Evolutionary conservation across 2,888 invertebrate species (phyloP), one percentile per base, ranked within the genome.

Genomic region (Scaptomyza flava): DNA sequence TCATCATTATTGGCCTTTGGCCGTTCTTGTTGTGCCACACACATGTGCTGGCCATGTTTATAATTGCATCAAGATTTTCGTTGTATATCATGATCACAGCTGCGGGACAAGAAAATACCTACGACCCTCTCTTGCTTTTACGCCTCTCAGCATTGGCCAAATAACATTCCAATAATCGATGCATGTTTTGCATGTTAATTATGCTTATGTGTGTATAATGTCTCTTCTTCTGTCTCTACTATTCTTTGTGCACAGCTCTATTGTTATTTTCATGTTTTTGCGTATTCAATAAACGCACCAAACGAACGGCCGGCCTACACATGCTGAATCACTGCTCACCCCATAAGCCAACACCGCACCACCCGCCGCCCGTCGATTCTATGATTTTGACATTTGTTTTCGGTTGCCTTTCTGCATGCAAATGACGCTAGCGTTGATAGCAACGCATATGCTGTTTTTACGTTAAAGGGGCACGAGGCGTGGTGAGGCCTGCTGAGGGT

Each of bases 351-450:
- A 50, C 41, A 6, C 30, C 23, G 17, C 23, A 31, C 52, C 23
- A 23, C n/a, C 14, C 17, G n/a, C 14, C 53, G 31, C 58, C 52
- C 47, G 69, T 72, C 62, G 68, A 66, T 80, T 82, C 82, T 77
- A 83, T 88, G 82, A 87, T 88, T 87, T 83, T 80, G 88, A 83
- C 88, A 83, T 86, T 87, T 88, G 82, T 86, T 86, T 85, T 86
- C 23, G 76, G 51, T 50, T 64, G 65, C 66, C 66, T 61, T 72
- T 83, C 41, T 88, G 88, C 82, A 83, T 83, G 82, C 82, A 83
- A 83, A 88, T 88, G 88, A 83, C 77, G 60, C 61, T 63, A 64
- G 64, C 61, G 70, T 82, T 73, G 73, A 83, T 71, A 81, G 76
- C 70, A 83, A 62, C 64, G 73, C 53, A 75, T 70, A 61, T 56